Evolutionary conservation across 1,140 invertebrate genomes (phyloP).

Genomic region (Andrena cerasifolii): DNA sequence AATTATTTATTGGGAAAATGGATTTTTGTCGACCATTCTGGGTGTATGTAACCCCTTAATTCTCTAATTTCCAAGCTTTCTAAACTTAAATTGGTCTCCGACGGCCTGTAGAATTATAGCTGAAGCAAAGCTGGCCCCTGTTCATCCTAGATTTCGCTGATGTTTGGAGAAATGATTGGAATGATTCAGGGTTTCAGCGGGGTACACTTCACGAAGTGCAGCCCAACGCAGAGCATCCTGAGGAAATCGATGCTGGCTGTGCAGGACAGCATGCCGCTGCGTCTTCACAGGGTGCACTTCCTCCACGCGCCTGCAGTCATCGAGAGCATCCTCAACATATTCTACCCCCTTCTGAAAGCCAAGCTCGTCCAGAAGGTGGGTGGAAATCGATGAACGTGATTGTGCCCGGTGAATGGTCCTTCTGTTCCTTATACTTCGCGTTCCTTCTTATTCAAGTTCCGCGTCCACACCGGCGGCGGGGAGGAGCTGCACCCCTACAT

Average conservation of each 20-base stretch:
- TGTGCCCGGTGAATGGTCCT: not conserved
- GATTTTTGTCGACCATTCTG: too few relatives aligned
- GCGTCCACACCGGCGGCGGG: slow-evolving; percentile 70
- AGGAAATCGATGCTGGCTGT: slow-evolving; percentile 77
- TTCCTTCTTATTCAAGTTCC: slow-evolving; percentile 64
- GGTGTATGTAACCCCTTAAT: too few relatives aligned
- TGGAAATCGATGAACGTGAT: not conserved
- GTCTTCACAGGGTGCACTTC: slow-evolving; percentile 75
- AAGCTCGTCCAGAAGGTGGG: slow-evolving; percentile 79
- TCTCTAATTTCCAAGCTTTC: too few relatives aligned
- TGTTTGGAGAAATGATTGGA: too few relatives aligned
- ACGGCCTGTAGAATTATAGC: too few relatives aligned
- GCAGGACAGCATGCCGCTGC: slow-evolving; percentile 80
- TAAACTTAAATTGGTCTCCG: too few relatives aligned
- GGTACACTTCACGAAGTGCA: slow-evolving; percentile 77
- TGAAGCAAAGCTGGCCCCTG: too few relatives aligned
- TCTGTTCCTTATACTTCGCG: not conserved
- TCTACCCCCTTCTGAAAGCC: slow-evolving; percentile 78
- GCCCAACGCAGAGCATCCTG: slow-evolving; percentile 74
- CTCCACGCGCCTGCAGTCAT: slow-evolving; percentile 77
- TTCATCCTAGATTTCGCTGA: too few relatives aligned
- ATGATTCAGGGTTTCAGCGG: slow-evolving; percentile 72
- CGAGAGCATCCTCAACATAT: slow-evolving; percentile 73
- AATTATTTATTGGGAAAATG: too few relatives aligned
- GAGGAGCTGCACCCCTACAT: slow-evolving; percentile 78